Evolutionary conservation across 1,140 invertebrate genomes (phyloP), one percentile per base, ranked within the genome.

Genomic region (Drosophila sp.): DNA sequence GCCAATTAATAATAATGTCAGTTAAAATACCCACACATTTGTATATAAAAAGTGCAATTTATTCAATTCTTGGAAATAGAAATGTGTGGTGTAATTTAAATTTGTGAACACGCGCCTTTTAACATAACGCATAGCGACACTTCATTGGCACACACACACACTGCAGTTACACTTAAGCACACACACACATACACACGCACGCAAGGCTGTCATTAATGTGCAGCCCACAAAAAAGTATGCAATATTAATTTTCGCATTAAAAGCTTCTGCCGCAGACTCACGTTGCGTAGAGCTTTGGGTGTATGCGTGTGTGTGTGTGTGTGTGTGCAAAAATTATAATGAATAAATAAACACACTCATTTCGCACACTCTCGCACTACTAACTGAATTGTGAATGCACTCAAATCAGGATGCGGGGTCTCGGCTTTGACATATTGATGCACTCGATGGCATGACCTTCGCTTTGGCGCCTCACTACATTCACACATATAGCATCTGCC

Each of bases 181-280:
- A 21, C 34, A 21, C 25, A 21, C 29, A 9, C 32, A 18, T 40
- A 3, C 1, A 27, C 45, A 50, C 25, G 43, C 14, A 14, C 18
- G 11, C 27, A 18, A 21, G 36, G 27, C 21, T 21, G 9, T 36
- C 36, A 8, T 54, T 63, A 63, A 74, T 69, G 70, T 59, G 41
- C 59, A 65, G 48, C 59, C 73, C 78, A 69, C 48, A 45, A 64
- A 45, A 64, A 58, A 67, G 48, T 67, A 77, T 81, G 69, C 78
- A 81, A 81, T 70, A 81, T 74, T 81, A 62, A 81, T 70, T 57
- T 70, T 58, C 41, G 18, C 65, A 70, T 56, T 63, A 51, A 70
- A 57, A 50, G 51, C 43, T 38, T 48, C 7, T 8, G 29, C 50
- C 41, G 8, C 13, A 38, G 36, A 9, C 9, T 38, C 3, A 7